Evolutionary conservation across 2,113 vertebrate species (phyloP), one percentile per base, ranked within the genome.

Genomic region (Heterochromis multidens): DNA sequence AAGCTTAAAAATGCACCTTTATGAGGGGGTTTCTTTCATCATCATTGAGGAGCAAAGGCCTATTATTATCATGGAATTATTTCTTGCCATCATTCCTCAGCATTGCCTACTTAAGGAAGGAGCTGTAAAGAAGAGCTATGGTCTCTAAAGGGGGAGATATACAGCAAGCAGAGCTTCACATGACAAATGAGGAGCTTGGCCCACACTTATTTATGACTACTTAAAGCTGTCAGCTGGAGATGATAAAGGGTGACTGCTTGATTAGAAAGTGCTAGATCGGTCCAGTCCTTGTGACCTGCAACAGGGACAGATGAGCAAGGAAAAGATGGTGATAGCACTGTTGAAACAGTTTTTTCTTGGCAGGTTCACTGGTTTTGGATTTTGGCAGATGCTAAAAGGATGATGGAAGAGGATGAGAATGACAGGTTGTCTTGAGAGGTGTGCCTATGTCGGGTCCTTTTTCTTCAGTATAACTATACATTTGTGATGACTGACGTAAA

Each of bases 191-290:
- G 83, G 59, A 83, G 79, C 85, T 91, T 14, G 81, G 89, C 82
- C 90, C 81, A 58, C 77, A 10, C 80, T 93, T 95, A 95, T 96
- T 95, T 95, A 95, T 93, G 91, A 90, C 88, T 93, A 93, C 93
- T 95, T 95, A 93, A 94, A 94, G 90, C 85, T 85, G 93, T 90
- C 95, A 88, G 86, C 80, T 81, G 81, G 56, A 90, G 88, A 95
- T 94, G 95, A 95, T 92, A 83, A 91, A 94, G 90, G 88, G 92
- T 93, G 92, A 93, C 89, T 62, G 79, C 91, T 93, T 95, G 95
- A 95, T 95, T 94, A 94, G 92, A 93, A 94, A 91, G 88, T 92
- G 91, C 88, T 84, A 77, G 85, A 93, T 91, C 23, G 77, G 82
- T 88, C 62, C 65, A 63, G 80, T 91, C 70, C 74, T 56, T 61